phyloP scores from a whole-genome alignment of 2,113 vertebrate genomes.

The Jaculus jaculus region DNA sequence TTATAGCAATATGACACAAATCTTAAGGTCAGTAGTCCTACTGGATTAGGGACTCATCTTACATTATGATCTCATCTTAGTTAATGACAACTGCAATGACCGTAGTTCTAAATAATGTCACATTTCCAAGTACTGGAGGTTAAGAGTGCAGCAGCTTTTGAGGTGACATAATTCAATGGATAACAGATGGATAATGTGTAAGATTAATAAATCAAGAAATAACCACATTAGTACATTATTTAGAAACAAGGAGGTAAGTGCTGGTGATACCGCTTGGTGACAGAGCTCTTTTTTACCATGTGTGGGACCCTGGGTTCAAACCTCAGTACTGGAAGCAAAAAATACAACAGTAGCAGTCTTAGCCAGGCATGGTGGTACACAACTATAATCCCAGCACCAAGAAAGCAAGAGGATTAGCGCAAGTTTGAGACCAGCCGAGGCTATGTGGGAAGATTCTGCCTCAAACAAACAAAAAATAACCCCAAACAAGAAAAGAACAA shows the following conservation, averaged over 20 bases:
- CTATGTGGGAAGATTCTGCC: not conserved
- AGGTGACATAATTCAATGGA: not conserved
- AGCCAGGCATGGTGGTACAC: too few relatives aligned
- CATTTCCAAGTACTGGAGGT: not conserved
- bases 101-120: constrained; percentile 5
- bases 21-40: not conserved
- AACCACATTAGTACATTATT: not conserved
- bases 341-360: not conserved
- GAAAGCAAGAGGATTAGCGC: not conserved
- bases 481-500: not conserved
- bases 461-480: not conserved
- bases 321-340: not conserved
- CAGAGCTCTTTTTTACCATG: too few relatives aligned
- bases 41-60: not conserved
- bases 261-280: not conserved
- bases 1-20: not conserved
- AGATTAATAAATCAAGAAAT: constrained; percentile 6
- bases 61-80: constrained; percentile 6
- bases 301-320: not conserved
- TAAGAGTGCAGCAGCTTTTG: not conserved
- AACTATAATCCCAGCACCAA: not conserved
- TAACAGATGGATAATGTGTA: not conserved
- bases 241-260: constrained; percentile 40
- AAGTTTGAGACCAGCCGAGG: not conserved
- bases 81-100: not conserved